Conservation (phyloP, 2,113 vertebrate genomes). For the Mungos mungo region DNA sequence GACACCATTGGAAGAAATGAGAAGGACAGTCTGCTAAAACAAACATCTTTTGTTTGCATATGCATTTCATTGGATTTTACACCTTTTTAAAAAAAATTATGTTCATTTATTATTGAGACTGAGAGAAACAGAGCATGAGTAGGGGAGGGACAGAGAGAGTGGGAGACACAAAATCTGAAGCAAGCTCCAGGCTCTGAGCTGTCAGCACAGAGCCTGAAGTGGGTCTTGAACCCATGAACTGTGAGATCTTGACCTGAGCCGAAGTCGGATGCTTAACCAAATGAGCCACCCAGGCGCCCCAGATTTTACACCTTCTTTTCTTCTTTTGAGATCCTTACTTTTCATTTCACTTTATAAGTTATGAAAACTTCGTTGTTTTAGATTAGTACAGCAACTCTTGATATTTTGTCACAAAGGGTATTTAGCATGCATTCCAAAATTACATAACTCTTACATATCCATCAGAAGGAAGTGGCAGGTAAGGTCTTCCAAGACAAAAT, state of each 20-base stretch:
- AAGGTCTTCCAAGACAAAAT: background rate
- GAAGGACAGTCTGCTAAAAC: background rate
- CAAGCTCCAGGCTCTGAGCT: no score
- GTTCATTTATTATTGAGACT: no score
- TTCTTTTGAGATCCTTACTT: background rate
- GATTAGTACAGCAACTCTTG: background rate
- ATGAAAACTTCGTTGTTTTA: background rate
- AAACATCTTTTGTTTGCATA: background rate
- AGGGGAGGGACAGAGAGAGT: no score
- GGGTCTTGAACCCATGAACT: no score
- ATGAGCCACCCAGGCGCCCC: no score
- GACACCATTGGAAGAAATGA: background rate
- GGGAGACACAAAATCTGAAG: no score
- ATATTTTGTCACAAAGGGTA: background rate
- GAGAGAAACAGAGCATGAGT: no score
- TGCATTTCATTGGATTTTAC: background rate
- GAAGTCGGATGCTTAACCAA: no score
- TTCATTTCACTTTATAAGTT: background rate
- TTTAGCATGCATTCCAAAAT: background rate
- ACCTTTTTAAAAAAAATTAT: background rate
- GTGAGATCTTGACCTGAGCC: no score
- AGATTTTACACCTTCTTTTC: background rate
- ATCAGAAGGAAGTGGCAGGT: background rate
- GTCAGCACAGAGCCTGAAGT: no score
- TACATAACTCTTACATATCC: background rate